These are phyloP conservation scores for Scomber colias DNA, from an alignment of 2,113 vertebrate species.

Conservation along the genomic window DNA sequence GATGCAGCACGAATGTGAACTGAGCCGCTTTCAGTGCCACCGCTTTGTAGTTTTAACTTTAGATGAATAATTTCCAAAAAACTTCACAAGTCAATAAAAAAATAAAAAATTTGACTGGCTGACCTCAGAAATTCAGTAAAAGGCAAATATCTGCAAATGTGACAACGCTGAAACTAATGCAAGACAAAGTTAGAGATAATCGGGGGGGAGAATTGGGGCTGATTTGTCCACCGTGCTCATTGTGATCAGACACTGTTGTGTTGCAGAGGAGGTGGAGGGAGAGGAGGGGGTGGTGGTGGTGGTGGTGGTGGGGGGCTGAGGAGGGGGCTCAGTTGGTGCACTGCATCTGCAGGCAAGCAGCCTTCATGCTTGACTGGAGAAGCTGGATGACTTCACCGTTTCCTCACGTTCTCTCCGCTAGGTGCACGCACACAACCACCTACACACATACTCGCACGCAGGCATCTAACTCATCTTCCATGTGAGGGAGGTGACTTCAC, in stretches of 20 bases:
- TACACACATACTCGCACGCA: not conserved
- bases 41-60: not conserved
- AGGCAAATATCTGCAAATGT: not conserved
- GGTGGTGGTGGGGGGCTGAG: not conserved
- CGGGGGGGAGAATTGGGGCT: constrained; percentile 1
- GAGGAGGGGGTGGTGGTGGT: no score
- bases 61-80: no score
- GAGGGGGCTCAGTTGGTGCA: constrained; percentile 35
- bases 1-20: constrained; percentile 20
- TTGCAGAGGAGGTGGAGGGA: constrained; percentile 23
- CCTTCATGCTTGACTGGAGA: constrained; percentile 68
- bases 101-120: not conserved
- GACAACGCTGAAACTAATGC: not conserved
- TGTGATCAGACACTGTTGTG: constrained; percentile 56
- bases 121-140: not conserved
- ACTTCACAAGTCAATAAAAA: constrained; percentile 14
- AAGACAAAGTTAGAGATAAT: not conserved
- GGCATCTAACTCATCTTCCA: not conserved
- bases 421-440: constrained; percentile 6
- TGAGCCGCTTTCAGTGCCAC: not conserved
- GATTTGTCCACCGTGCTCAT: constrained; percentile 37
- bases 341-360: constrained; percentile 58
- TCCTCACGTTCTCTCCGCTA: constrained; percentile 43
- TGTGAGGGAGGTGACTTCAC: constrained; percentile 51
- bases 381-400: constrained; percentile 71